Evolutionary conservation across 2,888 invertebrate species (phyloP).

Genomic region (Chrysolina haemoptera): DNA sequence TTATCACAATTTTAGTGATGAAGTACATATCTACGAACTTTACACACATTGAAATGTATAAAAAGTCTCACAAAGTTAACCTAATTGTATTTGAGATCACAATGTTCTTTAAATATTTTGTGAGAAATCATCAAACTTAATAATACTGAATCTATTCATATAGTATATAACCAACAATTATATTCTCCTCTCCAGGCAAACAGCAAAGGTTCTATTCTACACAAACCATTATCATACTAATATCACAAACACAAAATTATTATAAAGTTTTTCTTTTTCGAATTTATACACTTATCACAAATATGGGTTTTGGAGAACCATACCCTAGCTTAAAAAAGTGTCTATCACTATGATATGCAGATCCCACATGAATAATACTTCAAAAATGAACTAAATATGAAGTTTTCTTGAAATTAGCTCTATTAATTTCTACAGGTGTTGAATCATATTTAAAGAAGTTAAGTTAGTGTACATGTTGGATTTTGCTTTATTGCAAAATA

Average conservation of each 20-base stretch:
- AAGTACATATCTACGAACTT: constrained; percentile 18
- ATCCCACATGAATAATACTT: constrained; percentile 7
- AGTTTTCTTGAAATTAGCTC: not conserved
- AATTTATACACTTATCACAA: constrained; percentile 46
- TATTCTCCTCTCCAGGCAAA: constrained; percentile 40
- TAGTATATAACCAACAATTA: constrained; percentile 20
- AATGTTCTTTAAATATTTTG: constrained; percentile 43
- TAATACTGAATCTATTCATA: constrained; percentile 40
- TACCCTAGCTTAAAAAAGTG: not conserved
- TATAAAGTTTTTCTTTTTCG: constrained; percentile 41
- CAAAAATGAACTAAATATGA: not conserved
- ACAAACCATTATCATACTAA: constrained; percentile 54
- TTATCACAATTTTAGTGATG: constrained; percentile 23
- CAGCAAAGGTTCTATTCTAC: constrained; percentile 41
- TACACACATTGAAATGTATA: constrained; percentile 38
- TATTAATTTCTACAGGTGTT: not conserved
- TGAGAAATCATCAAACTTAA: constrained; percentile 32
- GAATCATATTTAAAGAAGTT: not conserved
- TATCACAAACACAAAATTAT: constrained; percentile 54
- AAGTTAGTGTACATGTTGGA: too few relatives aligned
- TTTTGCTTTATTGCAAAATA: too few relatives aligned
- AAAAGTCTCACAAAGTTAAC: constrained; percentile 41
- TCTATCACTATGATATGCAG: constrained; percentile 16
- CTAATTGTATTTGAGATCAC: constrained; percentile 44
- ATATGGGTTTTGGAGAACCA: not conserved